phyloP scores from a whole-genome alignment of 2,113 vertebrate species.

The Uria lomvia region DNA sequence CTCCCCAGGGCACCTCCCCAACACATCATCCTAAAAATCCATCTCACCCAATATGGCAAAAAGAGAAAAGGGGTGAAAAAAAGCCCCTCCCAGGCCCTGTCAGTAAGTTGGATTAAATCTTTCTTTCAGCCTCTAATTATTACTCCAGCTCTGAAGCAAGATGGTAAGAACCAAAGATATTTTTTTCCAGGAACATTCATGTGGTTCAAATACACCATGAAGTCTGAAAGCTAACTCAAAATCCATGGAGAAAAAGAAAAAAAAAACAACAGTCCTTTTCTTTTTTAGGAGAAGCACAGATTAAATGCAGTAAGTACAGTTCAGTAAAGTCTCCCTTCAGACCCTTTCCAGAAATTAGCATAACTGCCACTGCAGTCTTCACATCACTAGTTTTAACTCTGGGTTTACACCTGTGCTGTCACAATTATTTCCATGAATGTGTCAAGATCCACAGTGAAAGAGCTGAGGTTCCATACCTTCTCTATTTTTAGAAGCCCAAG shows the following conservation, averaged over 20 bases:
- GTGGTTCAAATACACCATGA: not conserved
- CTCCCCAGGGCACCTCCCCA: not conserved
- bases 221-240: not conserved
- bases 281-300: not conserved
- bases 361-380: constrained; percentile 5
- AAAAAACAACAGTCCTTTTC: not conserved
- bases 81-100: not conserved
- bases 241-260: not conserved
- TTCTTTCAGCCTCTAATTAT: not conserved
- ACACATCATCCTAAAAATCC: not conserved
- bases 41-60: not conserved
- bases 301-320: not conserved
- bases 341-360: constrained; percentile 7
- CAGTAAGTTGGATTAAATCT: not conserved
- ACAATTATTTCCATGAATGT: constrained; percentile 11
- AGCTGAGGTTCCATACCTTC: not conserved
- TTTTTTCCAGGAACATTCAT: not conserved
- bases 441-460: constrained; percentile 17
- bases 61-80: not conserved
- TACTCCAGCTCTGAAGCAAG: not conserved
- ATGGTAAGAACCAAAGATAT: not conserved
- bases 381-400: constrained; percentile 31
- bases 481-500: constrained; percentile 38
- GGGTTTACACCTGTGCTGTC: constrained; percentile 16
- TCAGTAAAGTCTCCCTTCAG: constrained; percentile 14